These are phyloP conservation scores for Uromys caudimaculatus DNA, from an alignment of 2,797 vertebrate species.

Conservation along the genomic window DNA sequence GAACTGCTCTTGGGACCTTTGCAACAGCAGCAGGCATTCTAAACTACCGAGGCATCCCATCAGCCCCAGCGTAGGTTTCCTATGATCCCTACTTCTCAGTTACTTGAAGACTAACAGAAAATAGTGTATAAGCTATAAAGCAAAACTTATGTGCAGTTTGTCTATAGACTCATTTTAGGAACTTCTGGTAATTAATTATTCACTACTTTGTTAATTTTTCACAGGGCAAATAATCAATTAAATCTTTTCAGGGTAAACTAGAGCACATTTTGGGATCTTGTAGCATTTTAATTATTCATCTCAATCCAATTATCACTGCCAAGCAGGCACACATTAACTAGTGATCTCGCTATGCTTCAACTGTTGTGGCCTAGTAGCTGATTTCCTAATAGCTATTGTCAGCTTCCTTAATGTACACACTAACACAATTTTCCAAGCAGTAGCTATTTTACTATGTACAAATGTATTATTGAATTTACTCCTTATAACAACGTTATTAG, in stretches of 20 bases:
- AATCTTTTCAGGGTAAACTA: conserved; percentile 6
- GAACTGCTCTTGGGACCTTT: not conserved
- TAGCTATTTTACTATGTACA: not conserved
- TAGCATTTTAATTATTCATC: not conserved
- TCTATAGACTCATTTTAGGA: conserved; percentile 38
- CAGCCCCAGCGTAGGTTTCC: not conserved
- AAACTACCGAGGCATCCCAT: not conserved
- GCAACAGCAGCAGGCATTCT: not conserved
- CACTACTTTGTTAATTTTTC: conserved; percentile 23
- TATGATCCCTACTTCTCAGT: not conserved
- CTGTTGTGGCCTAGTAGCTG: not conserved
- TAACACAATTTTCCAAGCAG: not conserved
- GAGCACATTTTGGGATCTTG: conserved; percentile 15
- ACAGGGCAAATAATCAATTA: not conserved
- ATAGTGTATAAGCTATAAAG: not conserved
- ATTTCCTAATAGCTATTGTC: conserved; percentile 30
- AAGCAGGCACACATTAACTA: not conserved
- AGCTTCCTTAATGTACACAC: conserved; percentile 45
- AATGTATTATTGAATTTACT: conserved; percentile 25
- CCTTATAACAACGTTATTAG: not conserved
- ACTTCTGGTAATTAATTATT: not conserved
- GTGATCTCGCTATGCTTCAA: not conserved
- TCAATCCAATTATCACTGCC: not conserved
- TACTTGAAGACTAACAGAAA: not conserved
- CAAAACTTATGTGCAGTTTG: conserved; percentile 4